Evolutionary conservation across 2,797 vertebrate genomes (phyloP).

Genomic region (Brachyrhaphis roseni): DNA sequence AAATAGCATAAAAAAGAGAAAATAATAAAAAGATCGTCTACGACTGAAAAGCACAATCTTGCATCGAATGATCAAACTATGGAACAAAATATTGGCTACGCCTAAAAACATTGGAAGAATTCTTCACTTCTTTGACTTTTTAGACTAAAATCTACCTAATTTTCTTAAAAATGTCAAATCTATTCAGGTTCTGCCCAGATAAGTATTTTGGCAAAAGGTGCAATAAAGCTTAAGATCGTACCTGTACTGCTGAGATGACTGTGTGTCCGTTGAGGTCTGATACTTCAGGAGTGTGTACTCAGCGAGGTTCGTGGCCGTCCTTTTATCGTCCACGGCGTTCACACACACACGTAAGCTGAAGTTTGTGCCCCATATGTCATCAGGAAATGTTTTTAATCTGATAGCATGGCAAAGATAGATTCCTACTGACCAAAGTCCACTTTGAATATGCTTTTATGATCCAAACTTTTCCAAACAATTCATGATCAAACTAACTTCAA

Average conservation of each 20-base stretch:
- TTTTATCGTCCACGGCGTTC: slow-evolving; percentile 56
- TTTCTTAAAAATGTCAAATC: not conserved
- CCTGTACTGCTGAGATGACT: slow-evolving; percentile 44
- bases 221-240: slow-evolving; percentile 36
- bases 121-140: not conserved
- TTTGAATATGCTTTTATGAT: slow-evolving; percentile 10
- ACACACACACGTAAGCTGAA: slow-evolving; percentile 8
- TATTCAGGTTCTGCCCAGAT: not conserved
- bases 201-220: not conserved
- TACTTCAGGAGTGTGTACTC: slow-evolving; percentile 57
- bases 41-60: not conserved
- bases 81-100: not conserved
- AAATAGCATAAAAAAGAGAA: not conserved
- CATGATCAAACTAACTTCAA: not conserved
- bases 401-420: not conserved
- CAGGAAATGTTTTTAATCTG: not conserved
- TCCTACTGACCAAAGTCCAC: slow-evolving; percentile 60
- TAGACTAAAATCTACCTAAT: not conserved
- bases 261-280: slow-evolving; percentile 32
- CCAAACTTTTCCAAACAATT: not conserved
- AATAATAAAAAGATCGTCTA: not conserved
- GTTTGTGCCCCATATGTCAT: slow-evolving; percentile 21
- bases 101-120: not conserved
- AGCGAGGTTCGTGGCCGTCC: not conserved
- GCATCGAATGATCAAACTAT: not conserved